Evolutionary conservation across 2,113 vertebrate genomes (phyloP).

Genomic region (Bostrychus sinensis): DNA sequence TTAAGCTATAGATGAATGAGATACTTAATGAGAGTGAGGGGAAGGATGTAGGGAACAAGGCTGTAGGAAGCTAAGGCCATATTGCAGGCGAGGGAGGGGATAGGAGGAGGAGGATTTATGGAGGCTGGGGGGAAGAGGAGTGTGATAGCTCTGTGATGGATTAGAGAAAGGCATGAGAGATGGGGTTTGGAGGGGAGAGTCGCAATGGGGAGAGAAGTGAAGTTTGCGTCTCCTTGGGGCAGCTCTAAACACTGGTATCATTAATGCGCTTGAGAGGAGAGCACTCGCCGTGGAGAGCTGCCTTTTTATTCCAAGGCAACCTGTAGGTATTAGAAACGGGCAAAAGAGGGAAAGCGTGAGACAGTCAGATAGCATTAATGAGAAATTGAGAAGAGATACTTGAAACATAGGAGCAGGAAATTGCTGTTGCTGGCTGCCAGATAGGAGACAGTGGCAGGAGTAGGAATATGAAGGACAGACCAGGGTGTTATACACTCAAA

Average conservation of each 20-base stretch:
- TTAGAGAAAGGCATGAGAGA: slow-evolving; percentile 70
- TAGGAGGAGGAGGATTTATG: slow-evolving; percentile 69
- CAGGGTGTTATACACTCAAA: slow-evolving; percentile 9
- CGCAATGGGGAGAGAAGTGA: slow-evolving; percentile 44
- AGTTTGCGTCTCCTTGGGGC: slow-evolving; percentile 67
- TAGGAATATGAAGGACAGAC: slow-evolving; percentile 1
- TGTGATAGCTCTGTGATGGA: slow-evolving; percentile 67
- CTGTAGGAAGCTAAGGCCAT: slow-evolving; percentile 4
- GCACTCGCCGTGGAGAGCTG: slow-evolving; percentile 34
- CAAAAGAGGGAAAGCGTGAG: slow-evolving; percentile 11
- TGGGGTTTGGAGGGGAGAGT: slow-evolving; percentile 36
- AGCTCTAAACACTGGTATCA: slow-evolving; percentile 63
- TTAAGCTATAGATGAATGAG: slow-evolving; percentile 1
- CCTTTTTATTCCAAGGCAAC: slow-evolving; percentile 60
- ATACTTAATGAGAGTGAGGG: slow-evolving; percentile 14
- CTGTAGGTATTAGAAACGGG: slow-evolving; percentile 57
- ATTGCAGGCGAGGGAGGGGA: slow-evolving; percentile 22
- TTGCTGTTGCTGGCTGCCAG: slow-evolving; percentile 28
- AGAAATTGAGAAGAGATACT: slow-evolving; percentile 36
- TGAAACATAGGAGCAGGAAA: slow-evolving; percentile 36
- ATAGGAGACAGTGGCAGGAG: slow-evolving; percentile 17
- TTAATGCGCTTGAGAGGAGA: slow-evolving; percentile 61
- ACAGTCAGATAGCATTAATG: slow-evolving; percentile 58
- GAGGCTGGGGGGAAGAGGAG: slow-evolving; percentile 69
- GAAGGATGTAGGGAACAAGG: slow-evolving; percentile 23